Base-by-base conservation (phyloP, 2,113 vertebrate genomes). In the Brachypteracias leptosomus region DNA sequence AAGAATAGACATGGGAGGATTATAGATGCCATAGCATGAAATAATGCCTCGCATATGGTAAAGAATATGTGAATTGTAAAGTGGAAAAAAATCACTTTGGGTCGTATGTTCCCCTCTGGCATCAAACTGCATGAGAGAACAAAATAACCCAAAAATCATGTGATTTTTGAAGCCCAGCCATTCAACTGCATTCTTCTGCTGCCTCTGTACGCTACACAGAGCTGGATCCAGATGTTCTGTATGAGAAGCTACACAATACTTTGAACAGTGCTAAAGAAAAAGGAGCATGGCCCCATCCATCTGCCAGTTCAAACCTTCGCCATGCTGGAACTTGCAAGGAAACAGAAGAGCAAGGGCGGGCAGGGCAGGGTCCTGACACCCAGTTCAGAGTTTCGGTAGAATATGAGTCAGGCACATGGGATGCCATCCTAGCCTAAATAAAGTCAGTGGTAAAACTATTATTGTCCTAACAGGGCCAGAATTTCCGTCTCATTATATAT, bases 101-200 rank as follows among this genome's bases (percentile, higher is more conserved):
- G 72, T 82, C 95, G 75, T 86, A 88, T 80, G 65, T 77, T 96
- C 25, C 47, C 58, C 85, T 90, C 85, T 81, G 82, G 82, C 68
- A 88, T 61, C 26, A 84, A 84, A 90, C 68, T 78, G 35, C 72
- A 68, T 11, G 24, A 44, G 47, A 84, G 75, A 80, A 94, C 51
- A 91, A 95, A 92, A 93, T 86, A 95, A 94, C 88, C 47, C 11
- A 86, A 88, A 93, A 93, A 93, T 94, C 33, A 90, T 84, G 82
- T 68, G 67, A 70, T 59, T 94, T 94, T 78, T 91, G 79, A 92
- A 85, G 77, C 1, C 2, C 44, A 66, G 66, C 74, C 80, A 85
- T 75, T 79, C 40, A 82, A 36, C 9, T 38, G 8, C 3, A 0
- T 89, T 89, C 66, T 89, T 6, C 36, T n/a, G 11, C 47, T 71